phyloP scores from a whole-genome alignment of 2,888 invertebrate species.

The Bedellia somnulentella region DNA sequence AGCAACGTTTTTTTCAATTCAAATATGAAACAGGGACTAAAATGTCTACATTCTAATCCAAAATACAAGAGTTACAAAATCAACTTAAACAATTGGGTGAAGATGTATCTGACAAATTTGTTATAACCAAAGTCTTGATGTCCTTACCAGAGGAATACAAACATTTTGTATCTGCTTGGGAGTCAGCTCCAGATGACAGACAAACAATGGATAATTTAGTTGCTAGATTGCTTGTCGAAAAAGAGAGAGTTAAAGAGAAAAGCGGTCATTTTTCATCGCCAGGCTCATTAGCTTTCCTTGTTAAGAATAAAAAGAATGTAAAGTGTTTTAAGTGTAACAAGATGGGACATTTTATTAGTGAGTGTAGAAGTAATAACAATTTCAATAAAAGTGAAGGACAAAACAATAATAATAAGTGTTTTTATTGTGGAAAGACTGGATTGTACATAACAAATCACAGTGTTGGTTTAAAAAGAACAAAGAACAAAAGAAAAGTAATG shows the following conservation, averaged over 20 bases:
- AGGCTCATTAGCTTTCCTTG: no score
- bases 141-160: background rate
- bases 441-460: constrained; percentile 1
- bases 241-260: background rate
- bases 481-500: no score
- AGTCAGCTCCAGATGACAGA: background rate
- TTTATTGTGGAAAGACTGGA: constrained; percentile 3
- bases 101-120: no score
- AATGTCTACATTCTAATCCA: constrained; percentile 8
- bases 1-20: no score
- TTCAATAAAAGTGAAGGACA: background rate
- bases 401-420: constrained; percentile 3
- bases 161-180: background rate
- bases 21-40: constrained; percentile 11
- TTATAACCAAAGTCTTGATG: constrained; percentile 9
- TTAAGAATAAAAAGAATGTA: no score
- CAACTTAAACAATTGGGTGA: constrained; percentile 11
- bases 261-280: background rate
- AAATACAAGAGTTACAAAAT: constrained; percentile 6
- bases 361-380: no score
- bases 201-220: background rate
- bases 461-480: constrained; percentile 3
- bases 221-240: background rate
- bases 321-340: no score
- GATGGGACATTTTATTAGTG: no score